phyloP scores from a whole-genome alignment of 2,797 vertebrate genomes.

The Coccyzus lansbergi region DNA sequence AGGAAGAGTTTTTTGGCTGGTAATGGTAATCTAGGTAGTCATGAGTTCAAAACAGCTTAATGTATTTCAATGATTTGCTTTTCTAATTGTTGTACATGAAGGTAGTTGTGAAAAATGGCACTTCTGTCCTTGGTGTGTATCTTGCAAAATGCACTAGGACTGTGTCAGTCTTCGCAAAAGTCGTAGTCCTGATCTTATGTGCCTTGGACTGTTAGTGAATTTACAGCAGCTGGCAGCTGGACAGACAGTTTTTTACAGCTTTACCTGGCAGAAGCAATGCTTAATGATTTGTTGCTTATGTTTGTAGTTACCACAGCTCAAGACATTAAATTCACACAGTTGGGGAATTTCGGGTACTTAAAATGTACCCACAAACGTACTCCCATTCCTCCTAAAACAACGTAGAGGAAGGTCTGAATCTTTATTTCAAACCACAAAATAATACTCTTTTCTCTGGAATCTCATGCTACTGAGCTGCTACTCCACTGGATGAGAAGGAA shows the following conservation, averaged over 20 bases:
- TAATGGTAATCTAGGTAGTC: neutral
- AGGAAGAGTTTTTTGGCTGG: neutral
- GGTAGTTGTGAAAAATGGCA: neutral
- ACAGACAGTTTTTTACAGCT: neutral
- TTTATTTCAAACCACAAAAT: neutral
- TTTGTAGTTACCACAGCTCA: neutral
- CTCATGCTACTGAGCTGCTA: neutral
- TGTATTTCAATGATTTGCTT: neutral
- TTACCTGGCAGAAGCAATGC: neutral
- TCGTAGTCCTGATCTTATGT: accelerated
- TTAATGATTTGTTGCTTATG: neutral
- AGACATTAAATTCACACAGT: neutral
- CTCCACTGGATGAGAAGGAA: neutral
- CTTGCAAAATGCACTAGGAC: neutral
- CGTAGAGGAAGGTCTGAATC: neutral
- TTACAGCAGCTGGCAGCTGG: neutral
- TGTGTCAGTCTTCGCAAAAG: neutral
- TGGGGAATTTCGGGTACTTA: neutral
- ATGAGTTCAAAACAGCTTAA: neutral
- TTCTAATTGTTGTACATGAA: neutral
- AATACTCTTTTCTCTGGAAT: neutral
- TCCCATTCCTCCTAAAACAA: neutral
- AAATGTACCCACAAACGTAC: neutral
- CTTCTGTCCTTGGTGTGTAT: neutral
- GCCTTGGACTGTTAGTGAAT: neutral